Evolutionary conservation across 2,888 invertebrate genomes (phyloP).

Genomic region (Meteorus colon): DNA sequence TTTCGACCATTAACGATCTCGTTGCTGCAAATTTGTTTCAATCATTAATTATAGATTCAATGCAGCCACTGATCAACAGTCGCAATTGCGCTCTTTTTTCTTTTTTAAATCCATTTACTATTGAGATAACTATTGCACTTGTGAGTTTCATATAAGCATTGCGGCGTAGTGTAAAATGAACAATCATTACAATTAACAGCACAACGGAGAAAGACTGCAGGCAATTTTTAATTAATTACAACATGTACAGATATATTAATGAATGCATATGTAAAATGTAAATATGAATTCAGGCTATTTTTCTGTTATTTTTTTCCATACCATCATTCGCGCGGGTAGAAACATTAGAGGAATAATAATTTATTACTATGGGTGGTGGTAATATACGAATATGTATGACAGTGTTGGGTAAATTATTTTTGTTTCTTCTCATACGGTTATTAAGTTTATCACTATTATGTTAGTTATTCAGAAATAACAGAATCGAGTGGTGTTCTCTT

Average conservation of each 20-base stretch:
- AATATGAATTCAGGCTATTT: slow-evolving; percentile 19
- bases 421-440: slow-evolving; percentile 56
- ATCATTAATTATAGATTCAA: slow-evolving; percentile 14
- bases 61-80: slow-evolving; percentile 28
- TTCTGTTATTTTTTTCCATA: not conserved
- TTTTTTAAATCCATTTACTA: slow-evolving; percentile 62
- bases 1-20: slow-evolving; percentile 38
- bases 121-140: slow-evolving; percentile 73
- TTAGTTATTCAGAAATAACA: slow-evolving; percentile 16
- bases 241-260: slow-evolving; percentile 33
- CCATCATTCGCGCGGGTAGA: slow-evolving; percentile 35
- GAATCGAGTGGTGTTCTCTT: slow-evolving; percentile 16
- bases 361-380: not conserved
- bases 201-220: slow-evolving; percentile 61
- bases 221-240: slow-evolving; percentile 49
- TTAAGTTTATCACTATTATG: slow-evolving; percentile 52
- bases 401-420: slow-evolving; percentile 41
- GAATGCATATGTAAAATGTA: slow-evolving; percentile 48
- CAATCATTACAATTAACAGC: slow-evolving; percentile 51
- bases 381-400: slow-evolving; percentile 33
- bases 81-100: slow-evolving; percentile 30
- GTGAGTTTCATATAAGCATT: slow-evolving; percentile 64
- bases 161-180: slow-evolving; percentile 48
- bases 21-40: slow-evolving; percentile 34
- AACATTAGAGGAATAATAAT: not conserved